Evolutionary conservation across 2,888 invertebrate genomes (phyloP).

Genomic region (Corbicula japonica): DNA sequence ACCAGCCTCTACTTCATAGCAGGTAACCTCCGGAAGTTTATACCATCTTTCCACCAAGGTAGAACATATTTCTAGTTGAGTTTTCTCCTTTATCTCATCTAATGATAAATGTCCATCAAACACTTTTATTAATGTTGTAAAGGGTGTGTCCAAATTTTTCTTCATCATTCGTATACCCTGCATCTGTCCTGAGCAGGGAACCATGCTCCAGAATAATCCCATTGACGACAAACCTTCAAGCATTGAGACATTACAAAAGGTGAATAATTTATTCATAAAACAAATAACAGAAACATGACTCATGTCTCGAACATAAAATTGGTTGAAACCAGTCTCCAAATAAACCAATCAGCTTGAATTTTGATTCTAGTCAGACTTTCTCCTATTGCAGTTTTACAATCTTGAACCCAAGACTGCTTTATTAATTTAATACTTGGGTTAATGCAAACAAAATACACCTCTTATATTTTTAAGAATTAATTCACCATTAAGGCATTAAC

Average conservation of each 20-base stretch:
- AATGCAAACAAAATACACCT: neutral
- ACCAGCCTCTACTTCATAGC: slow-evolving; percentile 68
- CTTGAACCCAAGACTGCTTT: too few species aligned
- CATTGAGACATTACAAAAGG: neutral
- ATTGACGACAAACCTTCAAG: slow-evolving; percentile 75
- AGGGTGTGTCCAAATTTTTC: slow-evolving; percentile 70
- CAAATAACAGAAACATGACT: neutral
- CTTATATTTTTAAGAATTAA: neutral
- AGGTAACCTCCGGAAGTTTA: slow-evolving; percentile 63
- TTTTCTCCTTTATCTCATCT: slow-evolving; percentile 39
- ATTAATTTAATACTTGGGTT: too few species aligned
- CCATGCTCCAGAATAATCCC: slow-evolving; percentile 81
- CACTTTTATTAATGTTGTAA: slow-evolving; percentile 57
- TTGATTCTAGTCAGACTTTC: too few species aligned
- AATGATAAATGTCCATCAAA: slow-evolving; percentile 60
- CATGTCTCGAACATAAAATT: too few species aligned
- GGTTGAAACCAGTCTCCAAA: too few species aligned
- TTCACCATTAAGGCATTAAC: too few species aligned
- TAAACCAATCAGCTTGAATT: too few species aligned
- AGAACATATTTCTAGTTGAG: slow-evolving; percentile 30
- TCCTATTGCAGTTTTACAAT: too few species aligned
- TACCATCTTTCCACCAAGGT: slow-evolving; percentile 68
- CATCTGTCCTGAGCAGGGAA: slow-evolving; percentile 63
- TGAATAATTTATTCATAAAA: too few species aligned
- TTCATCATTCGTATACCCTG: slow-evolving; percentile 70